Evolutionary conservation across 1,140 invertebrate species (phyloP), one percentile per base, ranked within the genome.

Genomic region (Piezodorus guildinii): DNA sequence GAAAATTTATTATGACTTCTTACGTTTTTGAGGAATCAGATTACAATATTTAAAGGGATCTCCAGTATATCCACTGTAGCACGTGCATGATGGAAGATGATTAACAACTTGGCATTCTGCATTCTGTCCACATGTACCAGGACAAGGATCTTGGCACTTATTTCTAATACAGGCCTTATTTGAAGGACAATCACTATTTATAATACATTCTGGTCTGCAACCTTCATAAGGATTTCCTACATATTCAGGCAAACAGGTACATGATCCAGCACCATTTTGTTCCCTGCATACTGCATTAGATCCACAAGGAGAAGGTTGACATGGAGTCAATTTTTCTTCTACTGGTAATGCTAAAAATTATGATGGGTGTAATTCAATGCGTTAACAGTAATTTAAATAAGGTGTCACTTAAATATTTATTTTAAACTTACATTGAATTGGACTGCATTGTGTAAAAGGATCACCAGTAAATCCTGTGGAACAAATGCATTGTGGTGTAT

Each of bases 91-190:
- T 12, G 87, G 85, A 30, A 84, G 69, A 71, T 90, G 87, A 69
- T 83, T 85, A n/a, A 86, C 79, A 1, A 88, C 86, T 74, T 83
- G 80, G 70, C 87, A 89, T 60, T 84, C 75, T n/a, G 87, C 83
- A 72, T 89, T 86, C 2, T 77, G 71, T 16, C 87, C 87, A 74
- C 88, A 90, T 25, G 81, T 83, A 67, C 84, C 85, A 16, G 82
- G 82, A 70, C 88, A 91, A 25, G 86, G 86, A 74, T 90, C 81
- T 62, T 78, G 74, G 71, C 88, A 91, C 75, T 84, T 86, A 63
- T 83, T 81, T 70, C 82, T 82, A 39, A 86, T 81, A 72, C 88
- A 91, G 17, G 86, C 83, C 70, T 82, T 81, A 65, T 83, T 82
- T 19, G 81, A 80, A 1, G 83, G 72, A 73, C 88, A 91, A 68